Percentiles rank a stretch among this genome's conserved stretches.
Conservation (phyloP, 2,797 vertebrate genomes). For the Sebastes taczanowskii region DNA sequence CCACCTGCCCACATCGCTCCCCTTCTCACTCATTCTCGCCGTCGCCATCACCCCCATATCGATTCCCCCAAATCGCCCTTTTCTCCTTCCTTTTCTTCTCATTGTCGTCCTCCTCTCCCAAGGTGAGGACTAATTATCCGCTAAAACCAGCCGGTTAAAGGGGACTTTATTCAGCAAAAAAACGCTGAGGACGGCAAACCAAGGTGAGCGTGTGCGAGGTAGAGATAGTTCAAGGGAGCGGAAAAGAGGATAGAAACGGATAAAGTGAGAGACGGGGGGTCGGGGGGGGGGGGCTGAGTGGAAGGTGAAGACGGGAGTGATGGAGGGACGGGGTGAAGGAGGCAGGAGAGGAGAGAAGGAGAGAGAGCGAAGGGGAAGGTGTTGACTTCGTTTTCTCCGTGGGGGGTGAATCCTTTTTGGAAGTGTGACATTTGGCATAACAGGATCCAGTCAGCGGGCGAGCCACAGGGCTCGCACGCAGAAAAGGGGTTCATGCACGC, state of each 20-base stretch:
- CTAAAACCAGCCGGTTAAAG: constrained; percentile 63
- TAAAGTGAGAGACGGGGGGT: constrained; percentile 35
- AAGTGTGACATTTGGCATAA: constrained; percentile 81
- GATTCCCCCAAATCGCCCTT: constrained; percentile 33
- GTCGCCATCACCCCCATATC: constrained; percentile 4
- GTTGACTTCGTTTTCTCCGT: constrained; percentile 71
- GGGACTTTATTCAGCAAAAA: constrained; percentile 66
- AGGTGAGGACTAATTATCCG: constrained; percentile 75
- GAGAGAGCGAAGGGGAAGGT: constrained; percentile 43
- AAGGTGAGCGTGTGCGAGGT: constrained; percentile 40
- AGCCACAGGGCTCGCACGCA: constrained; percentile 29
- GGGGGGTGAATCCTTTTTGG: constrained; percentile 76
- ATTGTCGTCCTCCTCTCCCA: constrained; percentile 50
- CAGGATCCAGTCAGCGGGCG: constrained; percentile 71
- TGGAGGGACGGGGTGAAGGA: constrained; percentile 52
- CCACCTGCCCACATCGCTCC: not conserved
- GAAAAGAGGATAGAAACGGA: constrained; percentile 75
- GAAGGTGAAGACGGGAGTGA: constrained; percentile 44
- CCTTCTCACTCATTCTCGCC: constrained; percentile 3
- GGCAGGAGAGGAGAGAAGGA: constrained; percentile 28
- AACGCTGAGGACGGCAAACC: constrained; percentile 73
- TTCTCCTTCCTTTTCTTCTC: constrained; percentile 1
- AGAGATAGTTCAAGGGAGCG: constrained; percentile 69
- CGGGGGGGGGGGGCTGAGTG: not conserved
- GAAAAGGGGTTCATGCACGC: constrained; percentile 12